Evolutionary conservation across 2,888 invertebrate genomes (phyloP).

Genomic region (Luperina nickerlii): DNA sequence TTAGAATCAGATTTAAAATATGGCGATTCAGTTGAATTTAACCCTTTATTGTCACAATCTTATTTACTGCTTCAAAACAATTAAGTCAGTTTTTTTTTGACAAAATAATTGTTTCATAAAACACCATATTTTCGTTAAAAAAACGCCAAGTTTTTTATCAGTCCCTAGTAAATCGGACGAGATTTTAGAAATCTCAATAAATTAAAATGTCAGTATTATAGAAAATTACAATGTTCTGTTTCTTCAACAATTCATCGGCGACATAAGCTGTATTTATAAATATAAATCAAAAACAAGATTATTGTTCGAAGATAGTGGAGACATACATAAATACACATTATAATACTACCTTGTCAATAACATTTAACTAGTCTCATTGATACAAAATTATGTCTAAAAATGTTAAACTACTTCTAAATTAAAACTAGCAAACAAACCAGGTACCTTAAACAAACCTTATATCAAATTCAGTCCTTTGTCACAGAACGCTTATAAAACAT

Average conservation of each 20-base stretch:
- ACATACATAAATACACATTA: conserved; percentile 63
- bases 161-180: conserved; percentile 58
- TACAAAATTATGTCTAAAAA: conserved; percentile 79
- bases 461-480: conserved; percentile 77
- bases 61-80: conserved; percentile 9
- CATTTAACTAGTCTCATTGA: conserved; percentile 71
- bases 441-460: conserved; percentile 80
- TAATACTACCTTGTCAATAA: conserved; percentile 58
- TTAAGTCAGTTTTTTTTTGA: conserved; percentile 3
- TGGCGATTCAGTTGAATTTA: conserved; percentile 44
- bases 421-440: conserved; percentile 77
- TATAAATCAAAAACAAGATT: conserved; percentile 63
- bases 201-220: conserved; percentile 55
- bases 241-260: conserved; percentile 42
- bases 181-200: conserved; percentile 74
- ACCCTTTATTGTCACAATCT: neutral
- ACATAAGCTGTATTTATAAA: conserved; percentile 55
- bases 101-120: conserved; percentile 19
- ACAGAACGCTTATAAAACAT: conserved; percentile 60
- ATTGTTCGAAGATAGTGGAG: conserved; percentile 47
- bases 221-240: conserved; percentile 63
- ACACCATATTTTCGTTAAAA: conserved; percentile 26
- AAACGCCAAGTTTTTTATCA: conserved; percentile 47
- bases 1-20: conserved; percentile 37
- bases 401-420: conserved; percentile 75